Evolutionary conservation across 2,113 vertebrate genomes (phyloP).

Genomic region (Daphoenositta chrysoptera): DNA sequence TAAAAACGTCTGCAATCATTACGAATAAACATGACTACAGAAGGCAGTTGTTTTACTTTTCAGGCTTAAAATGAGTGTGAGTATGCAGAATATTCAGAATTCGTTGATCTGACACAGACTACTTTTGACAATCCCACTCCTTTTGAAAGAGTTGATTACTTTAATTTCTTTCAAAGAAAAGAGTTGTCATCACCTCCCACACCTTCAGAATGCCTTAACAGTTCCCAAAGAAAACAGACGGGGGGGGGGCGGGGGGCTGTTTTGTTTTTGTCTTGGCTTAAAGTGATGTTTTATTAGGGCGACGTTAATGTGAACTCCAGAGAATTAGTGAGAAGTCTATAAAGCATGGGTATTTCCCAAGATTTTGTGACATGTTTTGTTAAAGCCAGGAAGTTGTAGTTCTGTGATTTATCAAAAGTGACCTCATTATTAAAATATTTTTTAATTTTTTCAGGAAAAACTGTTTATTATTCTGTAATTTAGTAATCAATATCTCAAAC

Average conservation of each 20-base stretch:
- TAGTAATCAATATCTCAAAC: not conserved
- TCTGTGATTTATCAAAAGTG: not conserved
- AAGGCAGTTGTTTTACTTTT: not conserved
- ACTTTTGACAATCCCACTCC: not conserved
- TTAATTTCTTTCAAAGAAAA: not conserved
- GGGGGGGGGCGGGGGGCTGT: not conserved
- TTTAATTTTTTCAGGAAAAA: not conserved
- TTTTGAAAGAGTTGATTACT: not conserved
- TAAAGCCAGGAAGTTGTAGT: not conserved
- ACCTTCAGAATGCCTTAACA: not conserved
- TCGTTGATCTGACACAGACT: not conserved
- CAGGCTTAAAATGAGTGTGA: not conserved
- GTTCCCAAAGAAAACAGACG: not conserved
- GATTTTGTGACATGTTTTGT: not conserved
- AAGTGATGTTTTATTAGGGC: not conserved
- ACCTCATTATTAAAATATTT: not conserved
- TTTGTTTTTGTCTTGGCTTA: not conserved
- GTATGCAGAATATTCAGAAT: not conserved
- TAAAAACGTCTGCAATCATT: not conserved
- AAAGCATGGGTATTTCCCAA: not conserved
- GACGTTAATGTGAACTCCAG: not conserved
- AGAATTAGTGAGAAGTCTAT: not conserved
- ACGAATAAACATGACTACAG: not conserved
- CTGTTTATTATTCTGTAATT: not conserved
- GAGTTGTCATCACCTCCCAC: not conserved